Percentiles rank a stretch among this genome's conserved stretches.
Conservation (phyloP, 2,888 invertebrate genomes). For the Zelleria hepariella region DNA sequence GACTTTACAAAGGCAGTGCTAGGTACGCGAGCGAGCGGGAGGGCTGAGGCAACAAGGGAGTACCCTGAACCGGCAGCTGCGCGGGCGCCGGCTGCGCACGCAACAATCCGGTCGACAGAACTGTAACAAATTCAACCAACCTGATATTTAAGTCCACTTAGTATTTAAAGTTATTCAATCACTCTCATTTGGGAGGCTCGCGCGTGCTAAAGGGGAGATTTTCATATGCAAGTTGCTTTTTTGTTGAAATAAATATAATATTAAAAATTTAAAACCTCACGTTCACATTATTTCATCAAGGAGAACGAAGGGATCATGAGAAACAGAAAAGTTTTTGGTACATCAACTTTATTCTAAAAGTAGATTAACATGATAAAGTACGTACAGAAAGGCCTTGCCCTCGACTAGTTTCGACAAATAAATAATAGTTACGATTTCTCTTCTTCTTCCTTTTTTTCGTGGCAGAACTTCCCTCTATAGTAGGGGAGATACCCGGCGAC, state of each 20-base stretch:
- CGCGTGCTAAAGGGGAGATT: neutral
- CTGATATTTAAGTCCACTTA: slow-evolving; percentile 60
- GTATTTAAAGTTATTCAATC: slow-evolving; percentile 27
- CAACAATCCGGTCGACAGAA: slow-evolving; percentile 51
- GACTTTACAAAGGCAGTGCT: neutral
- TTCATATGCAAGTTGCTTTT: neutral
- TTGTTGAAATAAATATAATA: too few relatives aligned
- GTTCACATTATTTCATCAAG: too few relatives aligned
- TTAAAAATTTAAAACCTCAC: too few relatives aligned
- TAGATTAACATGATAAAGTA: too few relatives aligned
- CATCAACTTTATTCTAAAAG: too few relatives aligned
- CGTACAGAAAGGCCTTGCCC: too few relatives aligned
- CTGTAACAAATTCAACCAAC: slow-evolving; percentile 61
- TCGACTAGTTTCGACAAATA: too few relatives aligned
- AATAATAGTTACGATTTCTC: too few relatives aligned
- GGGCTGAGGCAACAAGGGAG: neutral
- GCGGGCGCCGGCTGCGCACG: slow-evolving; percentile 50
- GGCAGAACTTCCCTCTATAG: slow-evolving; percentile 24
- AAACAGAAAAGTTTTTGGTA: too few relatives aligned
- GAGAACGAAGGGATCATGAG: too few relatives aligned
- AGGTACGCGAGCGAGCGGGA: neutral
- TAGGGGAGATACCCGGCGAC: slow-evolving; percentile 69
- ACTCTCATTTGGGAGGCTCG: neutral
- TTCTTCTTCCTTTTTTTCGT: slow-evolving; percentile 7
- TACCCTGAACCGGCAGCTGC: slow-evolving; percentile 43